Percentiles rank a stretch among this genome's conserved stretches.
Evolutionary conservation across 2,888 invertebrate genomes (phyloP).

Genomic region (Omphaloscelis lunosa): DNA sequence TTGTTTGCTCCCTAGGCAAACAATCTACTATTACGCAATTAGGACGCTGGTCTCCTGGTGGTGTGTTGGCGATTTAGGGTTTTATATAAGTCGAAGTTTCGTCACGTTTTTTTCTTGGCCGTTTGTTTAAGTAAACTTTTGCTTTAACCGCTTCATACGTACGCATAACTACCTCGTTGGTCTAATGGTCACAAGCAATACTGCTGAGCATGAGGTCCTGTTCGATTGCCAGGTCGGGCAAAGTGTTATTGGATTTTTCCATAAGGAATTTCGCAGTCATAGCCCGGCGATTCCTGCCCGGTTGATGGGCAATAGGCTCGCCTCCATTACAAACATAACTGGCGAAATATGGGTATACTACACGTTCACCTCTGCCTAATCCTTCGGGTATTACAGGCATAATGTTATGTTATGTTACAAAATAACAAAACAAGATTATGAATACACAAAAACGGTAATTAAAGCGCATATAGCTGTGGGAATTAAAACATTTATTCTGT

Average conservation of each 20-base stretch:
- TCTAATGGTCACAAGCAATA: background rate
- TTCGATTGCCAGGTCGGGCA: background rate
- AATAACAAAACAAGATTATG: background rate
- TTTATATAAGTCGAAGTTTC: background rate
- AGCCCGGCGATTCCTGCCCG: too few relatives aligned
- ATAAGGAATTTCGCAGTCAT: too few relatives aligned
- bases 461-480: constrained; percentile 64
- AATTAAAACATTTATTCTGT: constrained; percentile 60
- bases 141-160: background rate
- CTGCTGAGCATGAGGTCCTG: background rate
- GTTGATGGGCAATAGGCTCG: too few relatives aligned
- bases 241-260: too few relatives aligned
- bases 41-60: too few relatives aligned
- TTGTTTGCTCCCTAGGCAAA: too few relatives aligned
- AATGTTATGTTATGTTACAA: too few relatives aligned
- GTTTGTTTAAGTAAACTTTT: background rate
- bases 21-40: too few relatives aligned
- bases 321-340: too few relatives aligned
- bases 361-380: too few relatives aligned
- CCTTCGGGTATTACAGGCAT: too few relatives aligned
- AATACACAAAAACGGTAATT: constrained; percentile 63
- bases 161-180: background rate
- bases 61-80: background rate
- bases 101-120: background rate
- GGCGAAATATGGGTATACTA: too few relatives aligned